phyloP scores from a whole-genome alignment of 2,113 vertebrate genomes.

The Rhizomys pruinosus region DNA sequence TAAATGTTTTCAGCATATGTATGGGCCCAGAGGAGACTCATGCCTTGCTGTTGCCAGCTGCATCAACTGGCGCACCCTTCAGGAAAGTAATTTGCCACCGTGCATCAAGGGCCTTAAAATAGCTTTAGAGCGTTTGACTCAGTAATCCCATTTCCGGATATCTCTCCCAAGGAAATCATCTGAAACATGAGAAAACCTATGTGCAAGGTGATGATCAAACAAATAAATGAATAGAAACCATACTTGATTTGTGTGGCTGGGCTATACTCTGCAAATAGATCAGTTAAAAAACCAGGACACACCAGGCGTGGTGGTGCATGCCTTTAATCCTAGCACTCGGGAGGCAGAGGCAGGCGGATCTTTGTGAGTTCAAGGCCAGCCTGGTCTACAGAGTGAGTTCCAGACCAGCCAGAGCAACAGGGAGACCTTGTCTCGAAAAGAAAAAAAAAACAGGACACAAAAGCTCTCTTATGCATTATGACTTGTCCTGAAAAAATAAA shows the following conservation, averaged over 20 bases:
- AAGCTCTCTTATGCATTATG: too few species aligned
- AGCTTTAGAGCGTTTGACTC: slow-evolving; percentile 56
- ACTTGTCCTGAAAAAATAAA: too few species aligned
- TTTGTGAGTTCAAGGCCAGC: too few species aligned
- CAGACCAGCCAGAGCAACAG: too few species aligned
- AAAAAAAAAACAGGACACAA: not conserved
- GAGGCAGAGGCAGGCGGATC: too few species aligned
- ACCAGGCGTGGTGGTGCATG: too few species aligned
- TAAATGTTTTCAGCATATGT: slow-evolving; percentile 1
- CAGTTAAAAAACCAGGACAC: not conserved
- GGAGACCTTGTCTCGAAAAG: not conserved
- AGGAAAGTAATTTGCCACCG: slow-evolving; percentile 62
- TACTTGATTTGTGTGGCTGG: not conserved
- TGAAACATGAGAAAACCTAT: slow-evolving; percentile 63
- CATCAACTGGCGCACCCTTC: slow-evolving; percentile 43
- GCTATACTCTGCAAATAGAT: not conserved
- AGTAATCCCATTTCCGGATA: slow-evolving; percentile 69
- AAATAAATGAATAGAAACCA: slow-evolving; percentile 18
- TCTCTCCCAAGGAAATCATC: slow-evolving; percentile 56
- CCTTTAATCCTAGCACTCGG: too few species aligned
- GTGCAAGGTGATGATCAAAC: not conserved
- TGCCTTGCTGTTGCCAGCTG: not conserved
- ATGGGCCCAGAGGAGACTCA: not conserved
- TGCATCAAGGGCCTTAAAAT: slow-evolving; percentile 71
- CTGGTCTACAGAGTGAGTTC: too few species aligned